Base-by-base conservation (phyloP, 2,797 vertebrate genomes). In the Lepus townsendii region DNA sequence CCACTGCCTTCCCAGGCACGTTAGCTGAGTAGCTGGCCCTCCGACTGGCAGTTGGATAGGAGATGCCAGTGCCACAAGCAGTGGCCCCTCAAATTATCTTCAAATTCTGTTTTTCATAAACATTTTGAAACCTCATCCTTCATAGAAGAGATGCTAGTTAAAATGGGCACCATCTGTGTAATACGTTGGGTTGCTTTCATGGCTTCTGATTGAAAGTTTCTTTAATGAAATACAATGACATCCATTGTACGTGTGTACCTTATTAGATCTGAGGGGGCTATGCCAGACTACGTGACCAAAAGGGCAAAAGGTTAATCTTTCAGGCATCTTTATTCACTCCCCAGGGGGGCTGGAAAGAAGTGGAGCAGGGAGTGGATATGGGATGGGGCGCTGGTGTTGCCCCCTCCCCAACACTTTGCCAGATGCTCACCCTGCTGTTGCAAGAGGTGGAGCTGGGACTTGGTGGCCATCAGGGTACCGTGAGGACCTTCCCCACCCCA, bases 351-450 rank as follows among this genome's bases (percentile, higher is more conserved):
- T 79, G 35, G 79, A 68, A 77, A 80, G n/a, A n/a, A 63, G 22
- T 24, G n/a, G 19, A 47, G 38, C 30, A 5, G 47, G 19, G 38
- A 3, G 16, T 73, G 7, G 35, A 16, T 30, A 6, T 2, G 14
- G 17, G 17, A 42, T 22, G 63, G 66, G 54, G 42, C 9, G 47
- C 16, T 60, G 19, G 4, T 68, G 32, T 35, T 32, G 32, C 24
- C 16, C 0, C 8, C 6, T 57, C 16, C 13, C 32, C 14, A 1
- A 4, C 9, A 14, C 26, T 47, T 47, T 69, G 63, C 8, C 0
- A 80, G 35, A 26, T 60, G 32, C 52, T 72, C 3, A 6, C 42
- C 35, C 13, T 84, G 42, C 17, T 47, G 7, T 47, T 19, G 0
- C 2, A 17, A 32, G 35, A n/a, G 57, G 62, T 32, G 42, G n/a